A percentile compares a stretch with the other conserved stretches of the same genome.
Conservation (phyloP, 2,113 vertebrate species). For the Pachypanchax playfairii region DNA sequence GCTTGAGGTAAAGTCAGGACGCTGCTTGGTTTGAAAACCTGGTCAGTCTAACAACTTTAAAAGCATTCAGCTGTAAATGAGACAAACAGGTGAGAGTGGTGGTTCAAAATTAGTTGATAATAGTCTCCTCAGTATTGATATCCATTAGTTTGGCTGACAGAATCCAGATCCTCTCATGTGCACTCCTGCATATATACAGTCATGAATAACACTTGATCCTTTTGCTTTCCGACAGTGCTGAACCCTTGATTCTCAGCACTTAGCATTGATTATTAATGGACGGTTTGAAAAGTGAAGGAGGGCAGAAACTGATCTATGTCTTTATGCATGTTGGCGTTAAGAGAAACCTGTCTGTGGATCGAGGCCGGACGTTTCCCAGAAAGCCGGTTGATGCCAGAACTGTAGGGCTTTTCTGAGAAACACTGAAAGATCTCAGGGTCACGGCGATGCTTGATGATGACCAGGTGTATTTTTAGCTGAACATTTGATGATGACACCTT, state of each 20-base stretch:
- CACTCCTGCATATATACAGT: not conserved
- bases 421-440: not conserved
- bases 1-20: too few relatives aligned
- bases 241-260: constrained; percentile 68
- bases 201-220: constrained; percentile 44
- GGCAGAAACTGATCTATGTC: constrained; percentile 56
- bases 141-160: constrained; percentile 55
- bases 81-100: not conserved
- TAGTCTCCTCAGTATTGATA: constrained; percentile 60
- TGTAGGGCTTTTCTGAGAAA: constrained; percentile 29
- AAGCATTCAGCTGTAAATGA: constrained; percentile 28
- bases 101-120: constrained; percentile 55
- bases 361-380: constrained; percentile 45
- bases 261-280: constrained; percentile 79
- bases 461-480: not conserved
- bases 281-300: constrained; percentile 51
- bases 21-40: not conserved
- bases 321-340: constrained; percentile 48
- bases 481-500: not conserved
- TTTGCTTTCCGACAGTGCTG: constrained; percentile 38
- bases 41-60: not conserved
- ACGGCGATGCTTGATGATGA: not conserved
- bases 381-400: constrained; percentile 21
- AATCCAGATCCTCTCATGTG: constrained; percentile 14
- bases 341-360: constrained; percentile 40